Conservation (phyloP, 1,140 invertebrate genomes). For the Zaprionus kolodkinae region DNA sequence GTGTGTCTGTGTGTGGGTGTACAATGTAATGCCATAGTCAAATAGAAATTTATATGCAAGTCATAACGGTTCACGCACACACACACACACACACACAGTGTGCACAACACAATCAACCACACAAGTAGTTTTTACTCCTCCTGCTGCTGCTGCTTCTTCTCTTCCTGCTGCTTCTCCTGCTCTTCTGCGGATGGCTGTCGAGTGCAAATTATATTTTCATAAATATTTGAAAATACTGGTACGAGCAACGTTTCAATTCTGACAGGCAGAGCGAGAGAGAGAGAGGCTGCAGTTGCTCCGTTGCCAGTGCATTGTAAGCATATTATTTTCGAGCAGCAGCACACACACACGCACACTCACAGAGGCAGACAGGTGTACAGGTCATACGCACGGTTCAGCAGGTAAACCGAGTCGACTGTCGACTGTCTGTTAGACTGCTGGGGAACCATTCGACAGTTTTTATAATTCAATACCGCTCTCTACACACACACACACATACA, state of each 20-base stretch:
- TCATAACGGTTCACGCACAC: slow-evolving; percentile 63
- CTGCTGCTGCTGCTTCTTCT: neutral
- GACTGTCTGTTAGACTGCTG: slow-evolving; percentile 19
- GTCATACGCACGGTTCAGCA: slow-evolving; percentile 17
- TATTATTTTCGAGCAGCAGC: slow-evolving; percentile 25
- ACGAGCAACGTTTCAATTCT: slow-evolving; percentile 40
- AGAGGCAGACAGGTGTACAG: slow-evolving; percentile 1
- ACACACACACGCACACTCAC: slow-evolving; percentile 8
- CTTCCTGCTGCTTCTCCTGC: slow-evolving; percentile 11
- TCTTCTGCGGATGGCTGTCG: slow-evolving; percentile 20
- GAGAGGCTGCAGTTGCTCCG: slow-evolving; percentile 54
- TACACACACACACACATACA: no score
- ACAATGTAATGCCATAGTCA: slow-evolving; percentile 69
- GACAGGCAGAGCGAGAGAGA: slow-evolving; percentile 23
- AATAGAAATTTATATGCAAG: slow-evolving; percentile 82
- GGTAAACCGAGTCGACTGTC: slow-evolving; percentile 1
- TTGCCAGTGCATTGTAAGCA: slow-evolving; percentile 64
- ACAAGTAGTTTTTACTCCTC: slow-evolving; percentile 27
- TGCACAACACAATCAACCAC: slow-evolving; percentile 1
- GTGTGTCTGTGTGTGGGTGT: slow-evolving; percentile 14
- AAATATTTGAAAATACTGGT: slow-evolving; percentile 70
- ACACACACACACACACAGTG: slow-evolving; percentile 26
- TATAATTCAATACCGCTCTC: slow-evolving; percentile 63
- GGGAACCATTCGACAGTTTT: slow-evolving; percentile 54
- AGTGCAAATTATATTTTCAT: slow-evolving; percentile 79